These are phyloP conservation scores for Triops cancriformis DNA, from an alignment of 1,140 invertebrate species.

Conservation along the genomic window DNA sequence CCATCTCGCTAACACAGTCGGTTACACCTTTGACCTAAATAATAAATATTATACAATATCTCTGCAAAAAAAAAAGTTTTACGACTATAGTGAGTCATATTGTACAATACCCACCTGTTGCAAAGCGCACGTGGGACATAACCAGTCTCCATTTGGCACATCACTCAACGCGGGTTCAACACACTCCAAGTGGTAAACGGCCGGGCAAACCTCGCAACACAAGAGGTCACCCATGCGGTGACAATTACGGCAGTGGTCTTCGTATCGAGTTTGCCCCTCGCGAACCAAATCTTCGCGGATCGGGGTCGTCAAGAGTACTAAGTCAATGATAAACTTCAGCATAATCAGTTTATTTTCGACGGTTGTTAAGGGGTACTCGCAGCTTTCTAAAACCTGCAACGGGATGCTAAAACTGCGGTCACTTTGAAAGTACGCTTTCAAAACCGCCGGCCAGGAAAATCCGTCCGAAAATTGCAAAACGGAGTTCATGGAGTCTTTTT, in stretches of 20 bases:
- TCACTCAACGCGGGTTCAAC: constrained; percentile 86
- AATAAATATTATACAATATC: constrained; percentile 21
- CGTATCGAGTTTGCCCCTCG: constrained; percentile 75
- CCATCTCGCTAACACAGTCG: constrained; percentile 83
- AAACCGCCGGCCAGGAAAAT: constrained; percentile 88
- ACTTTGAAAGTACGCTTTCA: constrained; percentile 80
- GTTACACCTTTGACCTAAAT: constrained; percentile 65
- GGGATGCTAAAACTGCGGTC: constrained; percentile 63
- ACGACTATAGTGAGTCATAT: background rate
- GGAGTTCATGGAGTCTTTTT: constrained; percentile 93
- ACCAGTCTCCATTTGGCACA: constrained; percentile 93
- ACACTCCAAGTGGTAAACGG: constrained; percentile 92
- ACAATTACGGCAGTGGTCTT: constrained; percentile 90
- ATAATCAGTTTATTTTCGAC: constrained; percentile 75
- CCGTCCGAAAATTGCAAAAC: constrained; percentile 82
- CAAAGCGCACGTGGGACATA: constrained; percentile 82
- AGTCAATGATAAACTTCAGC: constrained; percentile 82
- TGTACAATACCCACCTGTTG: constrained; percentile 54
- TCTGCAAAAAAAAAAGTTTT: background rate
- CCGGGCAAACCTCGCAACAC: constrained; percentile 94
- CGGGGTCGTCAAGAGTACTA: constrained; percentile 86
- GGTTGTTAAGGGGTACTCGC: constrained; percentile 81
- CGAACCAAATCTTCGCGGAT: constrained; percentile 85
- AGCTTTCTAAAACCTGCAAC: constrained; percentile 42
- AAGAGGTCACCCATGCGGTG: constrained; percentile 88